phyloP scores from a whole-genome alignment of 2,113 vertebrate species.

The Leucoraja erinaceus region DNA sequence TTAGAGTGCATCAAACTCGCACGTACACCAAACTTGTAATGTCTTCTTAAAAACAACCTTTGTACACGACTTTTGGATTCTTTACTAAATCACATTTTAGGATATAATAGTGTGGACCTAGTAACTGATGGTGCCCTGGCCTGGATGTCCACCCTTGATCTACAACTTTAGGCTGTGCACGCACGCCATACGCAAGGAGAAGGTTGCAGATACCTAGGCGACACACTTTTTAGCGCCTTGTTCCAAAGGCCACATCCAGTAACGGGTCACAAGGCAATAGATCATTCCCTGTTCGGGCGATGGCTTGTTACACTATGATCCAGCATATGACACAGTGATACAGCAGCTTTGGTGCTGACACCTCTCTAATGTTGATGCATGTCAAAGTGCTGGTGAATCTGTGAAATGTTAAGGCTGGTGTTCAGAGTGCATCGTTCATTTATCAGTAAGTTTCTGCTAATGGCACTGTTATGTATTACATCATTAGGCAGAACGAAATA shows the following conservation, averaged over 20 bases:
- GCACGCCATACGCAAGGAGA: too few species aligned
- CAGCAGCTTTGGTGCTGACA: background rate
- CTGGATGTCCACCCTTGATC: too few species aligned
- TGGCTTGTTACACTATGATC: background rate
- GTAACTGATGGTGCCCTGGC: too few species aligned
- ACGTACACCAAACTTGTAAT: too few species aligned
- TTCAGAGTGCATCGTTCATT: background rate
- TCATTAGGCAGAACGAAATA: background rate
- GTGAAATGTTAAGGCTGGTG: background rate
- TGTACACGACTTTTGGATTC: too few species aligned
- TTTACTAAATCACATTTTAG: too few species aligned
- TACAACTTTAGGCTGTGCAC: too few species aligned
- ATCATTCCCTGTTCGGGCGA: background rate
- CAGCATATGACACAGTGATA: background rate
- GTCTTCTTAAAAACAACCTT: too few species aligned
- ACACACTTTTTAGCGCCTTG: too few species aligned
- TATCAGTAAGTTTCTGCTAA: background rate
- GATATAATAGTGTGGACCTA: too few species aligned
- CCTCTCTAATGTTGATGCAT: background rate
- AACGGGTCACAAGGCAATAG: background rate
- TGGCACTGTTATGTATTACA: background rate
- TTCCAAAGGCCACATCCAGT: background rate
- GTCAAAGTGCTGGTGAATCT: background rate
- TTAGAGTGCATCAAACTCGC: too few species aligned
- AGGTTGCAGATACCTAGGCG: background rate